Percentiles rank a stretch among this genome's conserved stretches.
Conservation (phyloP, 2,113 vertebrate genomes). For the Hippoglossus stenolepis region DNA sequence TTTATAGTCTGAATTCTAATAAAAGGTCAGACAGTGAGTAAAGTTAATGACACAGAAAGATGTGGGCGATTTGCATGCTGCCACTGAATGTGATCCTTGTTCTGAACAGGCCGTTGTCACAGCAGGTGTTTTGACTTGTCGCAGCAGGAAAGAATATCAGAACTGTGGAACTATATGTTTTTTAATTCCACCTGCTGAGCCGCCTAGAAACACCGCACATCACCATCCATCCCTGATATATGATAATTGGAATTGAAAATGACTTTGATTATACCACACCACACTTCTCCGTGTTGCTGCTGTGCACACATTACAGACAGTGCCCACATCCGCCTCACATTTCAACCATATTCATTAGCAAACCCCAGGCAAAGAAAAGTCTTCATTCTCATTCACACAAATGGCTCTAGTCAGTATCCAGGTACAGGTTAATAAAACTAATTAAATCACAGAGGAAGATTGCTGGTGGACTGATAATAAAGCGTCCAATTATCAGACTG, state of each 20-base stretch:
- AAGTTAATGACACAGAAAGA: neutral
- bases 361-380: neutral
- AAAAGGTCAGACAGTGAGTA: conserved; percentile 1
- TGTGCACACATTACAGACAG: too few relatives aligned
- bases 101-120: neutral
- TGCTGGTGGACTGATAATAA: conserved; percentile 22
- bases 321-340: neutral
- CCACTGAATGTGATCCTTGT: neutral
- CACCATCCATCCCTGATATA: too few relatives aligned
- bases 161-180: too few relatives aligned
- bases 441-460: conserved; percentile 16
- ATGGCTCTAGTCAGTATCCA: neutral
- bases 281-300: too few relatives aligned
- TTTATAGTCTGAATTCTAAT: neutral
- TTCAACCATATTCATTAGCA: neutral
- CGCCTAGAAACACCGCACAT: too few relatives aligned
- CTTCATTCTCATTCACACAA: neutral
- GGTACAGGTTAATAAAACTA: conserved; percentile 11
- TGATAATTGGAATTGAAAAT: too few relatives aligned
- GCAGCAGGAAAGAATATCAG: too few relatives aligned
- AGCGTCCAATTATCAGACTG: conserved; percentile 28
- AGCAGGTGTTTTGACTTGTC: too few relatives aligned
- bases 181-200: too few relatives aligned
- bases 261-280: too few relatives aligned
- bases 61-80: neutral